These are phyloP conservation scores for Dysdera silvatica DNA, from an alignment of 1,140 invertebrate genomes.

Conservation along the genomic window DNA sequence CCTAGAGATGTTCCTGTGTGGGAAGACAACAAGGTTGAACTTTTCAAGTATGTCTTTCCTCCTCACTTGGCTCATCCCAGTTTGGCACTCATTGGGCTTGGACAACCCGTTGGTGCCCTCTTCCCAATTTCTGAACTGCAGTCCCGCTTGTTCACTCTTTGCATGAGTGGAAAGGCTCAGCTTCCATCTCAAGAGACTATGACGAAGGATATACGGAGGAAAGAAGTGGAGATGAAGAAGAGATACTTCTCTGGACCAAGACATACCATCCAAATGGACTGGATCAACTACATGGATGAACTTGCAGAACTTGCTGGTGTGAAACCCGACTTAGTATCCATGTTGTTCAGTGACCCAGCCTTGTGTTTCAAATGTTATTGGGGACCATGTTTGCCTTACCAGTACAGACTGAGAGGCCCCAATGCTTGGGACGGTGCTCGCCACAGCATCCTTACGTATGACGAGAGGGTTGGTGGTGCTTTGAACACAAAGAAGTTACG, in stretches of 20 bases:
- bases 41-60: conserved; percentile 49
- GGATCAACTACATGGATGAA: conserved; percentile 42
- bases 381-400: conserved; percentile 43
- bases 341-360: conserved; percentile 39
- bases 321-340: conserved; percentile 39
- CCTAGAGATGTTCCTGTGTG: conserved; percentile 30
- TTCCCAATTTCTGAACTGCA: conserved; percentile 51
- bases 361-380: conserved; percentile 39
- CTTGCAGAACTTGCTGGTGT: conserved; percentile 41
- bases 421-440: conserved; percentile 41
- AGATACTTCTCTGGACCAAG: conserved; percentile 39
- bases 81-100: conserved; percentile 49
- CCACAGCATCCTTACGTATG: conserved; percentile 35
- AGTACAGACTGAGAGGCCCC: conserved; percentile 44
- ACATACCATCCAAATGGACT: conserved; percentile 48
- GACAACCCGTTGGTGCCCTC: conserved; percentile 50
- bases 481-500: conserved; percentile 21
- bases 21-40: conserved; percentile 44
- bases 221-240: conserved; percentile 35
- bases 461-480: conserved; percentile 20
- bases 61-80: conserved; percentile 38
- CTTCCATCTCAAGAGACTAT: conserved; percentile 38
- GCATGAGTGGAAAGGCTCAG: conserved; percentile 31
- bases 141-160: conserved; percentile 42
- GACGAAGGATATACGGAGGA: conserved; percentile 36